Base-by-base conservation (phyloP, 2,797 vertebrate genomes). In the Myotis pilosus region DNA sequence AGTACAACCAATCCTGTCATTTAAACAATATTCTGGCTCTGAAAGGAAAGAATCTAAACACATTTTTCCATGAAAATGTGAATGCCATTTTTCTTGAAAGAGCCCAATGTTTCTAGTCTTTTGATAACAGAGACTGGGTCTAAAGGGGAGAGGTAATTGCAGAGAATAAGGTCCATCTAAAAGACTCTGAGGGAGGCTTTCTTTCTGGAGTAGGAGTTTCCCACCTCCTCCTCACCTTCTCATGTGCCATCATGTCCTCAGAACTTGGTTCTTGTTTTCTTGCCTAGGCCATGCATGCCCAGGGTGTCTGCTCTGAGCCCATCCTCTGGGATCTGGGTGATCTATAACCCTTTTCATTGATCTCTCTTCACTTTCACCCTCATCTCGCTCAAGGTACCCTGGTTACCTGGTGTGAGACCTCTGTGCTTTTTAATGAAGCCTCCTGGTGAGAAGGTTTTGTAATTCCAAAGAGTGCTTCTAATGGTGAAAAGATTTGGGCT, bases 1-100 rank as follows among this genome's bases (percentile, higher is more conserved):
- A 69, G 33, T 82, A 66, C 49, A 57, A 91, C 3, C 23, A 38
- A 69, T 92, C 57, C 47, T 95, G 20, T 68, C 41, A 0, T 97
- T 96, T 83, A 64, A 88, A 95, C 69, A 87, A 95, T 81, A 30
- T 47, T 86, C 91, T 95, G 75, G 64, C 88, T 90, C 28, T n/a
- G 79, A 94, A 90, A 71, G 62, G 20, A 84, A 88, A 60, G 51
- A 87, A 38, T 85, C 55, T 60, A 87, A 87, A 92, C 74, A 92
- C 2, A 15, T 36, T 83, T 89, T 64, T 81, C 72, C 41, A 51
- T 49, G 62, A 53, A 96, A 96, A 95, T 81, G 68, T 89, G 55
- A 93, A 49, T 33, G 25, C 47, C 3, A n/a, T 94, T 91, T 79
- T 94, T 94, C 47, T 83, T 79, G n/a, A 93, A 91, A 87, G 64